phyloP scores from a whole-genome alignment of 2,113 vertebrate species.

The Protobothrops flavoviridis region DNA sequence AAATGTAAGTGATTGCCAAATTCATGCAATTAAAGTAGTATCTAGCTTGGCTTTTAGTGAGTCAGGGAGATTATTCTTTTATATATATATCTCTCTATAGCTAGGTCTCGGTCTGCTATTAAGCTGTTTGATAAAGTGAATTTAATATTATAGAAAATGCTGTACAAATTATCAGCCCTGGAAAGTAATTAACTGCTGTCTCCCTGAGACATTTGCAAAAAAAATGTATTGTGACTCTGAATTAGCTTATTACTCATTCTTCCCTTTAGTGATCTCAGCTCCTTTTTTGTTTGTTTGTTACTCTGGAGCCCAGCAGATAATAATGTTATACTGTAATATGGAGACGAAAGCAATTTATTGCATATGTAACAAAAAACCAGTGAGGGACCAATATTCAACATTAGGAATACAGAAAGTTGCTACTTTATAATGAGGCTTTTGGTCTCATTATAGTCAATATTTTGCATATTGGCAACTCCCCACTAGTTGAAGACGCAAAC shows the following conservation, averaged over 20 bases:
- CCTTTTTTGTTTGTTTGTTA: background rate
- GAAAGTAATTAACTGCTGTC: background rate
- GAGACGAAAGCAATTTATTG: background rate
- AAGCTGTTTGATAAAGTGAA: background rate
- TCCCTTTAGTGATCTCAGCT: background rate
- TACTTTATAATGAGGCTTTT: background rate
- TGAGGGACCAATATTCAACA: background rate
- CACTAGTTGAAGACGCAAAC: background rate
- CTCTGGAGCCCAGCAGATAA: background rate
- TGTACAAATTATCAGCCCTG: conserved; percentile 5
- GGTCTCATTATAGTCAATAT: background rate
- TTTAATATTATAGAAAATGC: conserved; percentile 4
- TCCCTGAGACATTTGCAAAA: conserved; percentile 11
- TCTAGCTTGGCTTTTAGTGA: background rate
- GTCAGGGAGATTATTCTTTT: background rate
- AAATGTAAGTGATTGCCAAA: background rate
- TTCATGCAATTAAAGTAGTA: background rate
- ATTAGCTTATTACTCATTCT: background rate
- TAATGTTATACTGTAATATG: background rate
- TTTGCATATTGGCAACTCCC: background rate
- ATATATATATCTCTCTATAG: background rate
- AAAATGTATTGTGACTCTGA: conserved; percentile 1
- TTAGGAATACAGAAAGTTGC: background rate
- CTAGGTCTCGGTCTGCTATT: background rate
- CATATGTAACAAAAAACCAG: background rate